Evolutionary conservation across 2,113 vertebrate genomes (phyloP).

Genomic region (Martes martes): DNA sequence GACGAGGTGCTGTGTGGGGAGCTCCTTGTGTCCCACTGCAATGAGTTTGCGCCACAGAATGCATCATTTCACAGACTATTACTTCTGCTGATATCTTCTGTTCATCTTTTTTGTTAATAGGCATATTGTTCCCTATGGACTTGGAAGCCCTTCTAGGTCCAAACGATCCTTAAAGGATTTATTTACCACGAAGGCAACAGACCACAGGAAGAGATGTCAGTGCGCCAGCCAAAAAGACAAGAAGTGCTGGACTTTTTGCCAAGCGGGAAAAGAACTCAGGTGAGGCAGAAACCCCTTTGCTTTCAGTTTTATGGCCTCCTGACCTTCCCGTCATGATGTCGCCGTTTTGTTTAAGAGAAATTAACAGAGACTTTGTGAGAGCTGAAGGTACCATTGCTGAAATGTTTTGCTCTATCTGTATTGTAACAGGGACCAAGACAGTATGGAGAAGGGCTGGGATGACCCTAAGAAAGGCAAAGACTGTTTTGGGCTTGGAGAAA

Average conservation of each 20-base stretch:
- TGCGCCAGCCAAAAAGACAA: conserved; percentile 87
- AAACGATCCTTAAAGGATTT: conserved; percentile 85
- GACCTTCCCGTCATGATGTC: neutral
- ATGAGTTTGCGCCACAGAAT: conserved; percentile 26
- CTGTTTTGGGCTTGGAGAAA: conserved; percentile 67
- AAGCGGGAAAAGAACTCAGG: conserved; percentile 80
- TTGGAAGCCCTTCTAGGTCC: conserved; percentile 89
- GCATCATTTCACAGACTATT: conserved; percentile 10
- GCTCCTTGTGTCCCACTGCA: neutral
- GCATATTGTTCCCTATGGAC: conserved; percentile 93
- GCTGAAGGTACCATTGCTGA: conserved; percentile 7
- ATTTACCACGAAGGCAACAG: neutral
- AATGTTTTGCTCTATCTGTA: neutral
- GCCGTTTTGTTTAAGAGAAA: neutral
- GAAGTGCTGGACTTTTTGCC: conserved; percentile 90
- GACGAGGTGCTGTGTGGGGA: neutral
- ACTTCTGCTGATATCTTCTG: conserved; percentile 50
- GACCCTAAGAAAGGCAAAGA: conserved; percentile 62
- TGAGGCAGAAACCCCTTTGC: conserved; percentile 64
- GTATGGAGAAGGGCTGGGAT: conserved; percentile 67
- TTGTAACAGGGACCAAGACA: conserved; percentile 79
- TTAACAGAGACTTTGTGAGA: neutral
- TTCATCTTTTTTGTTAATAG: conserved; percentile 79
- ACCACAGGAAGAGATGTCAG: conserved; percentile 82
- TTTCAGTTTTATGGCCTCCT: neutral